phyloP scores from a whole-genome alignment of 2,888 invertebrate species.

The Hipparchia sbordonii region DNA sequence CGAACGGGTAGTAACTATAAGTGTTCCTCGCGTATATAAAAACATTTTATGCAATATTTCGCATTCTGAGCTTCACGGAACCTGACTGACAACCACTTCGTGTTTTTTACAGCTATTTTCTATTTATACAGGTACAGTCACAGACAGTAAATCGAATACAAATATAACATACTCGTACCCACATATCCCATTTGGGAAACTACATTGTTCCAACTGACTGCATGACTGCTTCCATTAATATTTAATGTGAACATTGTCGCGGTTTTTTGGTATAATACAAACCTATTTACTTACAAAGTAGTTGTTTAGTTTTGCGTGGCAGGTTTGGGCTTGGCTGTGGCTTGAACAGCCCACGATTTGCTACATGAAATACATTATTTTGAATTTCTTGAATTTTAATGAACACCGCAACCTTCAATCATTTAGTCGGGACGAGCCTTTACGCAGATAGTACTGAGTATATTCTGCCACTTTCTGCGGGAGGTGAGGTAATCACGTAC shows the following conservation, averaged over 20 bases:
- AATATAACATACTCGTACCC: background rate
- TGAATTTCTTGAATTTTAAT: too few species aligned
- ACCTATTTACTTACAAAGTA: background rate
- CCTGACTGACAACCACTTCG: background rate
- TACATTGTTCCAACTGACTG: background rate
- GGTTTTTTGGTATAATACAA: background rate
- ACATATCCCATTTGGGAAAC: conserved; percentile 11
- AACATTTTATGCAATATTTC: too few species aligned
- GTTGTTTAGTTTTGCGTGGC: background rate
- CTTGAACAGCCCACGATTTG: background rate
- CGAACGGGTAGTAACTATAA: too few species aligned
- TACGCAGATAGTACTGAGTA: too few species aligned
- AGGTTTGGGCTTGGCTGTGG: background rate
- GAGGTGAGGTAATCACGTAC: too few species aligned
- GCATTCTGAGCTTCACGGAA: background rate
- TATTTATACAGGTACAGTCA: background rate
- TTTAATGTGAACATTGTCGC: conserved; percentile 6
- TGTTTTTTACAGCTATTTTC: background rate
- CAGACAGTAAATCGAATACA: background rate
- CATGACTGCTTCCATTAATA: conserved; percentile 10
- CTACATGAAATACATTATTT: too few species aligned
- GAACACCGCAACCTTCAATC: too few species aligned
- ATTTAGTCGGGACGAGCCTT: too few species aligned
- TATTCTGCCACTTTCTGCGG: too few species aligned
- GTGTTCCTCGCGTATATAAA: too few species aligned